Percentiles rank a stretch among this genome's conserved stretches.
phyloP scores from a whole-genome alignment of 2,113 vertebrate genomes.

The Cynopterus brachyotis region DNA sequence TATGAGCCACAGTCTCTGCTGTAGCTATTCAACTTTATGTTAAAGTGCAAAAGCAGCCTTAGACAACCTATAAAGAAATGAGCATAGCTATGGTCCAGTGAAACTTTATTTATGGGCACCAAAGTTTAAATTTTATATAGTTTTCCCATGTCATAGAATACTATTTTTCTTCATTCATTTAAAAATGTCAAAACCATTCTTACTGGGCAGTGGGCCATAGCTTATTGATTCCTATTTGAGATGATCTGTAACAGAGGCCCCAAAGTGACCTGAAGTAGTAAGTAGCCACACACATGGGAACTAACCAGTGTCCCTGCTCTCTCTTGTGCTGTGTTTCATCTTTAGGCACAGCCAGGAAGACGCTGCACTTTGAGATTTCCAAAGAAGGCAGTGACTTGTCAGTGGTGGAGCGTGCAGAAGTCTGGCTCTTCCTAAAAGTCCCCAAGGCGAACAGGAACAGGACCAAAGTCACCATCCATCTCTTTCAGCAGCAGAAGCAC shows the following conservation, averaged over 20 bases:
- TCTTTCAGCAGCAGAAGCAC: slow-evolving; percentile 88
- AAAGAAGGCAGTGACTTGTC: slow-evolving; percentile 93
- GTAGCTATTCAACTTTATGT: not conserved
- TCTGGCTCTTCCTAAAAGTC: slow-evolving; percentile 96
- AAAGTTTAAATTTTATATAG: not conserved
- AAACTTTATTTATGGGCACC: not conserved
- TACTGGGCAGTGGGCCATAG: fast-evolving
- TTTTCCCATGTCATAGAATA: not conserved
- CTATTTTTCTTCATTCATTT: not conserved
- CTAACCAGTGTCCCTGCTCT: slow-evolving; percentile 76
- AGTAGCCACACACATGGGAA: not conserved
- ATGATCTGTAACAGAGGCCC: not conserved
- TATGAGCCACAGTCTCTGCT: not conserved
- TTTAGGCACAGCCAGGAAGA: slow-evolving; percentile 89
- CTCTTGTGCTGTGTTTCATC: slow-evolving; percentile 74
- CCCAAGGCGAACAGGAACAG: slow-evolving; percentile 94
- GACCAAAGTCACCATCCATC: slow-evolving; percentile 91
- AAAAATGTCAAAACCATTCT: not conserved
- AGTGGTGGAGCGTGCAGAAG: slow-evolving; percentile 93
- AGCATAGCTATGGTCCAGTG: not conserved
- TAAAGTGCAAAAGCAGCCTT: not conserved
- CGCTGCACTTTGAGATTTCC: slow-evolving; percentile 94
- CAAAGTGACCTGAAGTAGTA: no score
- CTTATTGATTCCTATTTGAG: not conserved
- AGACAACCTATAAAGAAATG: not conserved